A percentile compares a stretch with the other conserved stretches of the same genome.
Evolutionary conservation across 1,140 invertebrate species (phyloP).

Genomic region (Drosophila parabipectinata): DNA sequence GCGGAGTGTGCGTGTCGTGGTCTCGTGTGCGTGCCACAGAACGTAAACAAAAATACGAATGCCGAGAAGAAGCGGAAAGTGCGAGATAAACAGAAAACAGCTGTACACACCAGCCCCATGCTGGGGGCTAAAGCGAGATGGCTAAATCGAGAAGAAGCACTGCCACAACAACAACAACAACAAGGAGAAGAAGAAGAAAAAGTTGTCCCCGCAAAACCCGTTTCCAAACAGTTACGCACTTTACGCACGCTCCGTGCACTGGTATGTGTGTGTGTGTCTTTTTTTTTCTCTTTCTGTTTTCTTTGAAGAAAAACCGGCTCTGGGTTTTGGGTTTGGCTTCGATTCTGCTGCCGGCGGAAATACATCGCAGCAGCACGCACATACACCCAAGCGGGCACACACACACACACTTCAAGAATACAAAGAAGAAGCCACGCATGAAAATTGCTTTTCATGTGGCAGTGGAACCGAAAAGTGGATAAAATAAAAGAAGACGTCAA

Average conservation of each 20-base stretch:
- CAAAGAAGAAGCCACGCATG: conserved; percentile 79
- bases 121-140: conserved; percentile 3
- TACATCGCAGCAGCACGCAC: conserved; percentile 48
- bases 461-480: conserved; percentile 30
- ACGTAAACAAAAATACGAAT: conserved; percentile 81
- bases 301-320: conserved; percentile 78
- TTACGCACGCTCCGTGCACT: conserved; percentile 67
- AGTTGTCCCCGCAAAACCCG: conserved; percentile 68
- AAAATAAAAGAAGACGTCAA: conserved; percentile 64
- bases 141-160: conserved; percentile 3
- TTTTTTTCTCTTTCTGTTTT: conserved; percentile 26
- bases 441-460: conserved; percentile 77
- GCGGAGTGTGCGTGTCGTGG: conserved; percentile 35
- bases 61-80: conserved; percentile 77
- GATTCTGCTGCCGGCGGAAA: conserved; percentile 62
- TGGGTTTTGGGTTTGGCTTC: conserved; percentile 50
- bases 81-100: conserved; percentile 82
- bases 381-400: conserved; percentile 1
- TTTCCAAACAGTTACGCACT: conserved; percentile 77
- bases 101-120: conserved; percentile 68
- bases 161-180: background rate
- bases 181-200: conserved; percentile 27
- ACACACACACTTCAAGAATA: conserved; percentile 31
- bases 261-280: conserved; percentile 38
- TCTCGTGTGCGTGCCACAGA: conserved; percentile 71